Base-by-base conservation (phyloP, 2,888 invertebrate genomes). In the Drosophila greeni region DNA sequence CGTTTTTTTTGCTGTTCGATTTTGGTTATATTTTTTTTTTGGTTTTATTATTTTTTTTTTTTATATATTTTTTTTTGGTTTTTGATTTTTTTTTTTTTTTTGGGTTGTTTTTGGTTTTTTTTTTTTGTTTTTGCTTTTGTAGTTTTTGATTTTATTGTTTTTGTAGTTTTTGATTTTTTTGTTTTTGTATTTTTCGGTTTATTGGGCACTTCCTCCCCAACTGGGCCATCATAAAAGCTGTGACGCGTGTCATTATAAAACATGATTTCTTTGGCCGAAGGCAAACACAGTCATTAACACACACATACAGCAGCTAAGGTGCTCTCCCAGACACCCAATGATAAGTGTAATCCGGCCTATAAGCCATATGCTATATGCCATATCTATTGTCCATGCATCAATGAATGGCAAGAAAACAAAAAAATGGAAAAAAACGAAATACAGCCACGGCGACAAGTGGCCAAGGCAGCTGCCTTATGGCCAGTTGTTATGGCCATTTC, bases 201-300 rank as follows among this genome's bases (percentile, higher is more conserved):
- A 62, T 60, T 23, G 48, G 47, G 34, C 33, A 59, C 66, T 67
- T 66, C 66, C 66, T 67, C 42, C 49, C 43, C 52, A 39, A 36
- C 48, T 57, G 45, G 57, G 57, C 57, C 56, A 66, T 57, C 55
- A 49, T 69, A 62, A 65, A 56, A 42, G 43, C 43, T 58, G 45
- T 55, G 60, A 60, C 56, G 53, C 61, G 60, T 72, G 57, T 75
- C 61, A 72, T 57, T 69, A 69, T 57, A 62, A 76, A 73, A 74
- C 55, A 73, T 66, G 71, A 67, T 72, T 72, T 70, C 68, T 59
- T 72, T 48, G 40, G 29, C 62, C 65, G 74, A 75, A 75, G 76
- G 76, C 76, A 62, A 72, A 72, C 69, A 52, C 45, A 59, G 55
- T 58, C 69, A 67, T 74, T 72, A 64, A 29, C 39, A 9, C 34